Evolutionary conservation across 1,140 invertebrate genomes (phyloP), one percentile per base, ranked within the genome.

Genomic region (Leptonema lineaticorne): DNA sequence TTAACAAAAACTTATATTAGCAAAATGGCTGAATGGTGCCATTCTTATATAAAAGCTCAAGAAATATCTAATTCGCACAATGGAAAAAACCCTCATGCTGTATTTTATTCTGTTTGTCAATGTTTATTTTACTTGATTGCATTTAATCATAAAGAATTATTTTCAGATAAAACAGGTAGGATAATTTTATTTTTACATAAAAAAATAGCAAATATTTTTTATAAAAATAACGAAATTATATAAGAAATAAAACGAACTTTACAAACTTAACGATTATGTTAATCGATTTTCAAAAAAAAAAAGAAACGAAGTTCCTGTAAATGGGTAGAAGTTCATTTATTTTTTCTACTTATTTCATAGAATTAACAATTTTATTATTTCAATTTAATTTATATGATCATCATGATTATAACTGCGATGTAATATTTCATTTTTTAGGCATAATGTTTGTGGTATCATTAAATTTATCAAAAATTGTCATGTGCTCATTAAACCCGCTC

Each of bases 71-170:
- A 75, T 16, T 63, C 69, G 0, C 74, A 69, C 37, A 78, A 80
- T 56, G 80, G 78, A 27, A 75, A 74, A 0, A 86, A 87, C 75
- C 84, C 88, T 2, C 94, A 98, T 78, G 83, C 85, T 27, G 88
- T 95, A 0, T 98, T 97, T 79, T 95, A 96, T 78, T 87, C 90
- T 14, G 87, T 95, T 9, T 96, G 94, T 75, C 94, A 97, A 80
- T 87, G 91, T 0, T 81, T 96, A 28, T 97, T 98, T 78, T 96
- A 97, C 80, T 82, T 96, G 2, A 88, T 97, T 64, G 88, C 91
- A 0, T 96, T 96, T 78, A 89, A 92, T 71, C 89, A 93, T 75
- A 89, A 89, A 74, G 92, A 96, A 76, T 82, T 97, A 67, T 87
- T 93, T 63, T 84, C 86, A 67, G 87, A 79, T 70, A 88, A 87